phyloP scores from a whole-genome alignment of 2,888 invertebrate species.

The Hypomecis punctinalis region DNA sequence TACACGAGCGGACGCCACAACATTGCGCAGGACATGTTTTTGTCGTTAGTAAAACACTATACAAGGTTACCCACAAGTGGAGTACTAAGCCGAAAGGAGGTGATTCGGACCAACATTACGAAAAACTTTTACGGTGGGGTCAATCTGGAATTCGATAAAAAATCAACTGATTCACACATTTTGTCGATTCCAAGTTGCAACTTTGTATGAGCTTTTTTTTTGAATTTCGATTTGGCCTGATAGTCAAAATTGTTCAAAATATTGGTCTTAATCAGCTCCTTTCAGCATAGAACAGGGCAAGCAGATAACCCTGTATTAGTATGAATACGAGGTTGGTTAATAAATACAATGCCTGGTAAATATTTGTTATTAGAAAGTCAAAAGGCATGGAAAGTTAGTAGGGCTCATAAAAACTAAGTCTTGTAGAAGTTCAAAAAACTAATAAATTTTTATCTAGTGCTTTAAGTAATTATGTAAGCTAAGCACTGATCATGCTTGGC shows the following conservation, averaged over 20 bases:
- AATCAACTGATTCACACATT: too few relatives aligned
- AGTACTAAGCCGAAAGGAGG: too few relatives aligned
- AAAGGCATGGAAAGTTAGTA: slow-evolving; percentile 23
- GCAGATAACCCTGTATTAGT: slow-evolving; percentile 16
- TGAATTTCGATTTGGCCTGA: too few relatives aligned
- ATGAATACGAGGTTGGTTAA: slow-evolving; percentile 16
- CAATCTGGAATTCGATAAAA: too few relatives aligned
- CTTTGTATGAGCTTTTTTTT: too few relatives aligned
- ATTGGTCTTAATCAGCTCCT: too few relatives aligned
- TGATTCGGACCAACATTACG: too few relatives aligned
- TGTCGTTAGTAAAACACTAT: slow-evolving; percentile 43
- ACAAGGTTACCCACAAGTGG: slow-evolving; percentile 18
- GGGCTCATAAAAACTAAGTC: background rate
- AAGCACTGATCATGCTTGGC: slow-evolving; percentile 8
- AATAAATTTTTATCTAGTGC: background rate
- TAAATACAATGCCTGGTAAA: slow-evolving; percentile 19
- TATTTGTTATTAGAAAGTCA: slow-evolving; percentile 2
- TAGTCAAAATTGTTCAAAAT: too few relatives aligned
- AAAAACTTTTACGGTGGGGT: too few relatives aligned
- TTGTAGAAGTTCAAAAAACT: background rate
- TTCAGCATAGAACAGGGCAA: too few relatives aligned
- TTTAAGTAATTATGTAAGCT: background rate
- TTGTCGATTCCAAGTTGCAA: too few relatives aligned
- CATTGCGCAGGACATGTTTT: slow-evolving; percentile 63
- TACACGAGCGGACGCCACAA: slow-evolving; percentile 83